phyloP scores from a whole-genome alignment of 2,888 invertebrate genomes.

The Horisme vitalbata region DNA sequence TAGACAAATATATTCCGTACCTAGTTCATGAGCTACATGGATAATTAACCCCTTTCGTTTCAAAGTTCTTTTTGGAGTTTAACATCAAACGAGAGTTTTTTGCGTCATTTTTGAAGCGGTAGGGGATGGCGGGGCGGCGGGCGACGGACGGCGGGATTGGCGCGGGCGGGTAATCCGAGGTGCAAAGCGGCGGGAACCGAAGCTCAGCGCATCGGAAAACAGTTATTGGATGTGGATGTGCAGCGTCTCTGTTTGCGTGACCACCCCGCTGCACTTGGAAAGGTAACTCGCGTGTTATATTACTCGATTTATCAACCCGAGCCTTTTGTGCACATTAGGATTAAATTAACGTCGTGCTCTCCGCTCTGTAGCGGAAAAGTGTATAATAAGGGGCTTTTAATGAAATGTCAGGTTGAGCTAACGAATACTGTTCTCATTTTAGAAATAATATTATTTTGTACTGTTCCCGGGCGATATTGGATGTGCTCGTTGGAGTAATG shows the following conservation, averaged over 20 bases:
- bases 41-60: slow-evolving; percentile 52
- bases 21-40: slow-evolving; percentile 42
- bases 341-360: slow-evolving; percentile 24
- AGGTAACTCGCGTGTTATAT: slow-evolving; percentile 25
- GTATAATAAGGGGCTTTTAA: slow-evolving; percentile 17
- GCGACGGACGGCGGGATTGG: slow-evolving; percentile 1
- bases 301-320: slow-evolving; percentile 29
- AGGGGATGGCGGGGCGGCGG: slow-evolving; percentile 28
- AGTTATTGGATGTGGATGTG: slow-evolving; percentile 51
- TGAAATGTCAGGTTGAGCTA: slow-evolving; percentile 12
- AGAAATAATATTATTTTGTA: slow-evolving; percentile 6
- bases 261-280: slow-evolving; percentile 39
- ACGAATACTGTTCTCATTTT: slow-evolving; percentile 12
- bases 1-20: slow-evolving; percentile 33
- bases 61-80: slow-evolving; percentile 47
- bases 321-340: slow-evolving; percentile 29
- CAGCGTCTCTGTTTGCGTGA: slow-evolving; percentile 51
- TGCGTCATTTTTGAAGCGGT: slow-evolving; percentile 43
- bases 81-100: slow-evolving; percentile 52
- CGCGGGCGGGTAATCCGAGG: slow-evolving; percentile 56
- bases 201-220: slow-evolving; percentile 67
- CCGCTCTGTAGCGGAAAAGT: slow-evolving; percentile 11
- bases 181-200: slow-evolving; percentile 52
- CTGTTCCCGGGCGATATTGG: slow-evolving; percentile 2
- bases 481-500: slow-evolving; percentile 16